Percentiles rank a stretch among this genome's conserved stretches.
Evolutionary conservation across 1,140 invertebrate genomes (phyloP).

Genomic region (Alviniconcha marisindica): DNA sequence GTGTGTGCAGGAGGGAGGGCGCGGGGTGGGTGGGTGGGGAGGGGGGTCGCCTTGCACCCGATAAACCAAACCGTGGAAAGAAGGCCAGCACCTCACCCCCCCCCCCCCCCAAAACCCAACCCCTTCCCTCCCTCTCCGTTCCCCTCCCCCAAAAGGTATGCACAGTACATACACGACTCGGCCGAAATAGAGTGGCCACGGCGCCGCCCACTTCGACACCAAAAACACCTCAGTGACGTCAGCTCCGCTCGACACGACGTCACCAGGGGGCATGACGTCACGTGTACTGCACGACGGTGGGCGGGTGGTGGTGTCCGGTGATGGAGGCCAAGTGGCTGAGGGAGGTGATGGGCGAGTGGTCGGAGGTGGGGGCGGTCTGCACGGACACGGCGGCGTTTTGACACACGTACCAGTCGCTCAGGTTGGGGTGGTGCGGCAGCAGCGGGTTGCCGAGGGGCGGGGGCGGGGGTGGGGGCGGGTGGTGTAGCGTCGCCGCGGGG

Average conservation of each 20-base stretch:
- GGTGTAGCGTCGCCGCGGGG: conserved; percentile 23
- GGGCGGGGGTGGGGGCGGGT: conserved; percentile 34
- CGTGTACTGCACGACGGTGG: conserved; percentile 70
- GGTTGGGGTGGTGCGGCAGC: conserved; percentile 38
- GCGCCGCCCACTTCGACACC: no score
- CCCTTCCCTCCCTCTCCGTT: no score
- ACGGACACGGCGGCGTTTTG: conserved; percentile 78
- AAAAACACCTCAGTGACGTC: background rate
- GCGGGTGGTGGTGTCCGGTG: conserved; percentile 74
- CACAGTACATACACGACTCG: no score
- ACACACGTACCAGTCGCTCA: conserved; percentile 83
- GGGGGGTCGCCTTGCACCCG: no score
- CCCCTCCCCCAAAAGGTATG: no score
- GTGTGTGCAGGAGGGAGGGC: no score
- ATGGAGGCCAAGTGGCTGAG: conserved; percentile 79
- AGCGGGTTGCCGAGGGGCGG: conserved; percentile 22
- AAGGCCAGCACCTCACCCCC: no score
- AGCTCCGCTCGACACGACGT: background rate
- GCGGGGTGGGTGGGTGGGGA: no score
- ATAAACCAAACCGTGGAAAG: no score
- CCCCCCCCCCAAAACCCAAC: no score
- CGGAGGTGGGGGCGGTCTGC: conserved; percentile 78
- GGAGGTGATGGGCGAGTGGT: conserved; percentile 80
- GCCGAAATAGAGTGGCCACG: no score
- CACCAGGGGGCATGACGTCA: conserved; percentile 42